These are phyloP conservation scores for Rhopalosiphum maidis DNA, from an alignment of 1,140 invertebrate genomes.

Conservation along the genomic window DNA sequence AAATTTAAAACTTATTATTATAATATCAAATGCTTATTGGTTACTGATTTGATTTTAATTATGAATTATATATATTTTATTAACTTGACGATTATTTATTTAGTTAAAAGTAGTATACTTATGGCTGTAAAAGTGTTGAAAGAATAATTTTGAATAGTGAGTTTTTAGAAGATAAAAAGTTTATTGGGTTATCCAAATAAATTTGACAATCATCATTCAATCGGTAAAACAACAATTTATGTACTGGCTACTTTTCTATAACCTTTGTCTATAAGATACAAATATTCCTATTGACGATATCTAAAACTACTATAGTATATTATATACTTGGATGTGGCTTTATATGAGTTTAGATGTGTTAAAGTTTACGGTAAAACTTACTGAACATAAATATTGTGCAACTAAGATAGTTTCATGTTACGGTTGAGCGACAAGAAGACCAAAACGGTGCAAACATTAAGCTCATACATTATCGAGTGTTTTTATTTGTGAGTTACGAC, in stretches of 20 bases:
- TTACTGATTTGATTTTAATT: not conserved
- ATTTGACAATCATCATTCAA: not conserved
- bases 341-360: not conserved
- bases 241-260: not conserved
- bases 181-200: not conserved
- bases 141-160: not conserved
- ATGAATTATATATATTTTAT: not conserved
- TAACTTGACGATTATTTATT: not conserved
- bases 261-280: not conserved
- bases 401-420: slow-evolving; percentile 3
- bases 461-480: slow-evolving; percentile 27
- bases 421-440: slow-evolving; percentile 31
- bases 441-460: slow-evolving; percentile 2
- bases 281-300: not conserved
- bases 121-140: not conserved
- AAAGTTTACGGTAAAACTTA: slow-evolving; percentile 46
- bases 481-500: not conserved
- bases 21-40: not conserved
- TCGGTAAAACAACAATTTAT: not conserved
- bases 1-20: not conserved
- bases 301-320: not conserved
- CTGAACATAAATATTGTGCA: slow-evolving; percentile 36
- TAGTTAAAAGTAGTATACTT: not conserved
- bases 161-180: not conserved
- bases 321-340: not conserved